phyloP scores from a whole-genome alignment of 2,113 vertebrate genomes.

The Anarrhichthys ocellatus region DNA sequence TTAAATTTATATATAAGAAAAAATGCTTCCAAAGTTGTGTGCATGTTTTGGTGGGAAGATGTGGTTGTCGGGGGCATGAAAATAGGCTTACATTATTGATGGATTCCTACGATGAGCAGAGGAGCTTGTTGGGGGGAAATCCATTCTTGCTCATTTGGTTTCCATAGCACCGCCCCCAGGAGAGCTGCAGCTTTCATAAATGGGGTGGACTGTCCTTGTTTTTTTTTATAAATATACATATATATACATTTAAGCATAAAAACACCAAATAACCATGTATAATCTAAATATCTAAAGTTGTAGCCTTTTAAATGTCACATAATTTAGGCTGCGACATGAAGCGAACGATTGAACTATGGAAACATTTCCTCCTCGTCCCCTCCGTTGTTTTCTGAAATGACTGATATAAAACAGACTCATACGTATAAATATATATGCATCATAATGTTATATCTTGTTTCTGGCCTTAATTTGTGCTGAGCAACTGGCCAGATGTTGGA shows the following conservation, averaged over 20 bases:
- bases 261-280: not conserved
- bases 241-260: not conserved
- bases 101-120: constrained; percentile 60
- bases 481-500: constrained; percentile 67
- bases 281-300: not conserved
- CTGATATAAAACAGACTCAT: not conserved
- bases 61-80: constrained; percentile 42
- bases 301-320: not conserved
- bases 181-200: constrained; percentile 58
- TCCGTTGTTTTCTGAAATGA: not conserved
- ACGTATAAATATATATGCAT: not conserved
- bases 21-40: not conserved
- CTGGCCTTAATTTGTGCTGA: not conserved
- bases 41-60: constrained; percentile 28
- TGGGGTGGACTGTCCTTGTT: constrained; percentile 12
- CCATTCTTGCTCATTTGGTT: constrained; percentile 78
- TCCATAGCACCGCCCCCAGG: constrained; percentile 85
- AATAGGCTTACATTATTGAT: constrained; percentile 81
- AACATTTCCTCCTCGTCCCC: not conserved
- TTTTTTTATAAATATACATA: not conserved
- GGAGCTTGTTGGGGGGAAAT: constrained; percentile 59
- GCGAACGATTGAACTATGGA: not conserved
- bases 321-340: not conserved
- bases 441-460: not conserved
- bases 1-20: not conserved